Evolutionary conservation across 2,113 vertebrate species (phyloP).

Genomic region (Orycteropus afer): DNA sequence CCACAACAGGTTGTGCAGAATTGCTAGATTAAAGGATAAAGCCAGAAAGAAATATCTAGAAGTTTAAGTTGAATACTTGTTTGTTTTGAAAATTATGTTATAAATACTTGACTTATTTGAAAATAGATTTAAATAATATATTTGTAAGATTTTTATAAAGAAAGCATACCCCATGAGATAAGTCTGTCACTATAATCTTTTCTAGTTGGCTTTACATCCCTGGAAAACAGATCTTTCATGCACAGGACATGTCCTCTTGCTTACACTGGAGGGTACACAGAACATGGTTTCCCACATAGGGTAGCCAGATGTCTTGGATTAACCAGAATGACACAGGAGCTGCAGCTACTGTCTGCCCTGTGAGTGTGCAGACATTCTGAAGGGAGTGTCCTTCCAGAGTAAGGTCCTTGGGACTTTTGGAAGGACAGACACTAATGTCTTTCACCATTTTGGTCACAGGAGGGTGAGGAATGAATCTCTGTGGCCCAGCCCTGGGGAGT

Average conservation of each 20-base stretch:
- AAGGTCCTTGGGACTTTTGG: constrained; percentile 66
- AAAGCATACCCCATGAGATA: not conserved
- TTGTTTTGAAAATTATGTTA: constrained; percentile 30
- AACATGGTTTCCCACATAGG: constrained; percentile 38
- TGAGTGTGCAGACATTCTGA: constrained; percentile 30
- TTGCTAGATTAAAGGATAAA: not conserved
- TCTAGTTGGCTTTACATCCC: constrained; percentile 56
- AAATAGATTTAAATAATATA: not conserved
- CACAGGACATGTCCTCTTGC: constrained; percentile 39
- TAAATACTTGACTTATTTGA: not conserved
- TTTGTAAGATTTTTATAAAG: not conserved
- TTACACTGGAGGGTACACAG: constrained; percentile 43
- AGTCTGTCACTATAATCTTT: constrained; percentile 34
- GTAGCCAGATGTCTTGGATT: constrained; percentile 60
- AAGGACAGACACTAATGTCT: constrained; percentile 59
- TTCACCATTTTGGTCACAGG: constrained; percentile 69
- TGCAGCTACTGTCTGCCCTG: constrained; percentile 41
- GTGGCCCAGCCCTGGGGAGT: constrained; percentile 39
- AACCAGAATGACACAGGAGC: constrained; percentile 54
- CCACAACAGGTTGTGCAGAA: not conserved
- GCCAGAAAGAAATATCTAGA: not conserved
- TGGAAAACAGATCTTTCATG: constrained; percentile 31
- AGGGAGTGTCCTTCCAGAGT: constrained; percentile 67
- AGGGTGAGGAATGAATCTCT: constrained; percentile 63
- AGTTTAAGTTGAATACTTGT: not conserved